Percentiles rank a stretch among this genome's conserved stretches.
phyloP scores from a whole-genome alignment of 2,797 vertebrate species.

The Toxotes lorentzi region DNA sequence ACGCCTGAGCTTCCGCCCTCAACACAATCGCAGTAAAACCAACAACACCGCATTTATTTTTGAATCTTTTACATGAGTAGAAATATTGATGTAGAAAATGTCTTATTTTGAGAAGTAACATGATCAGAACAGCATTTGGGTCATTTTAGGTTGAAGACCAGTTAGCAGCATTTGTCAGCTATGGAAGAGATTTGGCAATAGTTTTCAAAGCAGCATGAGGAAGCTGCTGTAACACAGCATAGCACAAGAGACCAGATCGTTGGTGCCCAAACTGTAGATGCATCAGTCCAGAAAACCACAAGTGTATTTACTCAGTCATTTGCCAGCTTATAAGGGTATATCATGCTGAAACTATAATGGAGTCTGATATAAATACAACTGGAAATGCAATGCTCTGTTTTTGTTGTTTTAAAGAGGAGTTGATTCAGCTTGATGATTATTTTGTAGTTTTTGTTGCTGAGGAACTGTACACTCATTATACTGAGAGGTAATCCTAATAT shows the following conservation, averaged over 20 bases:
- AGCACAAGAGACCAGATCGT: background rate
- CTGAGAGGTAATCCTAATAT: background rate
- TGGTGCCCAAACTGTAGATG: background rate
- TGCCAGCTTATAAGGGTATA: background rate
- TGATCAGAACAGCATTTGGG: background rate
- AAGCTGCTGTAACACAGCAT: slow-evolving; percentile 1
- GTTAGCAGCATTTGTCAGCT: too few relatives aligned
- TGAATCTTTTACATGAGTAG: background rate
- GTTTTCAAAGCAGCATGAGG: background rate
- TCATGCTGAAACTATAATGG: background rate
- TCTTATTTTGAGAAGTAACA: background rate
- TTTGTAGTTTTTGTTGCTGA: background rate
- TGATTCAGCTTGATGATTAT: background rate
- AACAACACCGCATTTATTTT: background rate
- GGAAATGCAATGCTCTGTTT: background rate
- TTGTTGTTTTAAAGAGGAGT: background rate
- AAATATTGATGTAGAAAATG: background rate
- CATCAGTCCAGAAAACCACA: background rate
- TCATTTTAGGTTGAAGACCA: too few relatives aligned
- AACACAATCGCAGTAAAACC: background rate
- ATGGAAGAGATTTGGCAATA: background rate
- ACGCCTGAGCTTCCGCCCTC: background rate
- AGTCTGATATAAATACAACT: background rate
- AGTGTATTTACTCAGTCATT: too few relatives aligned
- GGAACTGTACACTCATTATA: background rate